These are phyloP conservation scores for Esox niger DNA, from an alignment of 2,113 vertebrate species.

Conservation along the genomic window DNA sequence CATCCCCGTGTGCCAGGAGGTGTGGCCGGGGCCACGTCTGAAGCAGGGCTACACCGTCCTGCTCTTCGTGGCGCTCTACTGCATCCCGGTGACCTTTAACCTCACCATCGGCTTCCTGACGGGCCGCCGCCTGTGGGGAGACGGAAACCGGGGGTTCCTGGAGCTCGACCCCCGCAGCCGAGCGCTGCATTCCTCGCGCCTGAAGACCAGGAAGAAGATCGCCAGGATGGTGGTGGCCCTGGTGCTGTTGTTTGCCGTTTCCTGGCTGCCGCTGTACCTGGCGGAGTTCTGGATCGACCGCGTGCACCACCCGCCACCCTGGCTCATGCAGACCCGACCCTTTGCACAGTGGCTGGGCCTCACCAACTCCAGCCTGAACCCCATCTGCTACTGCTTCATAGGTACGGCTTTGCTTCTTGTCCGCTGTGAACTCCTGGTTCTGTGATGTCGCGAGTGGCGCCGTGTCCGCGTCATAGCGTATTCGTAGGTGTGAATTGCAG, in stretches of 20 bases:
- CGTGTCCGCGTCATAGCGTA: neutral
- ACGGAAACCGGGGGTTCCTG: conserved; percentile 58
- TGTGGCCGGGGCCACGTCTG: conserved; percentile 84
- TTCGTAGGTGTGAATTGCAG: too few species aligned
- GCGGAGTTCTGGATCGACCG: conserved; percentile 88
- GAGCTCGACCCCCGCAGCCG: conserved; percentile 76
- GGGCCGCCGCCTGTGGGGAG: conserved; percentile 77
- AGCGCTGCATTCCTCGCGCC: conserved; percentile 76
- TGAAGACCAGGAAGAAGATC: conserved; percentile 85
- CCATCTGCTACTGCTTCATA: conserved; percentile 90
- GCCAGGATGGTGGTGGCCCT: conserved; percentile 89
- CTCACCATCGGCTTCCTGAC: conserved; percentile 87
- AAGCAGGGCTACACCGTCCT: conserved; percentile 87
- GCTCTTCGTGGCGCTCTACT: conserved; percentile 88
- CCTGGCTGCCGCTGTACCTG: conserved; percentile 87
- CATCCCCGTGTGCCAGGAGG: conserved; percentile 84
- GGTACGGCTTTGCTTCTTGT: conserved; percentile 59
- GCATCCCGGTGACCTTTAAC: conserved; percentile 88
- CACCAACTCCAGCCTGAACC: conserved; percentile 91
- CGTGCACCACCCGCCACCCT: conserved; percentile 73
- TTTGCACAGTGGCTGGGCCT: conserved; percentile 91
- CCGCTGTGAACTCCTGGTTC: conserved; percentile 83
- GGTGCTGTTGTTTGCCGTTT: conserved; percentile 83
- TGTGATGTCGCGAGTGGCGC: too few species aligned
- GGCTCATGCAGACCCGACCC: conserved; percentile 84